Base-by-base conservation (phyloP, 2,113 vertebrate genomes). In the Columba janthina region DNA sequence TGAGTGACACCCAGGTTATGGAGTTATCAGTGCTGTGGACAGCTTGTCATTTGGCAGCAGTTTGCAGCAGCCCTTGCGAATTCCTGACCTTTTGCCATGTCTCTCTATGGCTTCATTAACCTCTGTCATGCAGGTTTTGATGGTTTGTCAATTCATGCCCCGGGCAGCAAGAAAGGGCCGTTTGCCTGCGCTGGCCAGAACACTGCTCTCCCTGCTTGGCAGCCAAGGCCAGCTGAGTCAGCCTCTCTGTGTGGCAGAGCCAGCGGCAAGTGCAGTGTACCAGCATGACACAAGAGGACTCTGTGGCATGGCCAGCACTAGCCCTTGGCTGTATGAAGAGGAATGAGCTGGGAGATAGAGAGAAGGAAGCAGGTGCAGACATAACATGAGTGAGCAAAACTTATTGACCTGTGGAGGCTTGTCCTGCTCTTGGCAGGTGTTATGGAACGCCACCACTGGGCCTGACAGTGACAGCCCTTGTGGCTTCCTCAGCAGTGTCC, bases 41-140 rank as follows among this genome's bases (percentile, higher is more conserved):
- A 79, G 48, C 42, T 77, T 81, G 34, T 73, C 15, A 29, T 74
- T 95, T 92, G 91, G 65, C 74, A 81, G 82, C 57, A 73, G 31
- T 90, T 95, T 8, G 24, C 81, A 91, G 48, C 74, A 75, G 56
- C 34, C 57, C 8, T 58, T 89, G 65, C 57, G 75, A 79, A 93
- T 75, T 87, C 40, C 38, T 73, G 65, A 84, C 54, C 64, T 92
- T 93, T 84, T 85, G 80, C 81, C 0, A 0, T 71, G n/a, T 85
- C 42, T 88, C 72, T 93, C 36, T 19, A 12, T 95, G 88, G 72
- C 83, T 94, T 92, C 78, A 90, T 95, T 94, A 94, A 91, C 90
- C 80, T 96, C 94, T 96, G 72, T 94, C 82, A 9, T 48, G 58
- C n/a, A 66, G 51, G 40, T 71, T 86, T 84, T 93, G 93, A 77